Conservation (phyloP, 2,113 vertebrate genomes). For the Corapipo altera region DNA sequence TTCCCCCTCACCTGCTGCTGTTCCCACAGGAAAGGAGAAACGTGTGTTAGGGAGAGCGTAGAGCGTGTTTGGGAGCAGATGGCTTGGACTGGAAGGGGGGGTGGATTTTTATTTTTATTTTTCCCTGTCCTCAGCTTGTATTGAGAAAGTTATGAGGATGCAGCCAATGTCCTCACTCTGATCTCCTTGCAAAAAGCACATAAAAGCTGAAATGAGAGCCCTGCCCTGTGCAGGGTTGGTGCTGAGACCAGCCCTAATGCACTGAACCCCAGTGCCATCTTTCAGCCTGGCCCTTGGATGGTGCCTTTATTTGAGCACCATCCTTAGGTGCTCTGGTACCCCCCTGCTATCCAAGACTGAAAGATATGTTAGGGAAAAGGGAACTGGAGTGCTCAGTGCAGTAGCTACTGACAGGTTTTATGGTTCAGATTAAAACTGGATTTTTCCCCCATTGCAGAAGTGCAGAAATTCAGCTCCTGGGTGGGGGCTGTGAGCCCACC, state of each 20-base stretch:
- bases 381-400: not conserved
- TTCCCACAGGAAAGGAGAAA: not conserved
- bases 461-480: not conserved
- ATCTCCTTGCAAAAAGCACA: not conserved
- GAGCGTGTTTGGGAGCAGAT: not conserved
- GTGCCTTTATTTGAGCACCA: not conserved
- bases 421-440: not conserved
- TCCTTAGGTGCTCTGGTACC: not conserved
- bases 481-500: not conserved
- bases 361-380: not conserved
- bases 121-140: not conserved
- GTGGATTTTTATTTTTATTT: slow-evolving; percentile 2
- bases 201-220: not conserved
- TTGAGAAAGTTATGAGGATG: not conserved
- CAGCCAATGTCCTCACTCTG: not conserved
- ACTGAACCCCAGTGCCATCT: not conserved
- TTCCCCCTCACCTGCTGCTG: slow-evolving; percentile 28
- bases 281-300: not conserved
- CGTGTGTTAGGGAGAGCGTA: not conserved
- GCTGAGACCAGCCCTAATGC: not conserved
- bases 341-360: not conserved
- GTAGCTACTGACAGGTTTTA: not conserved
- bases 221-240: not conserved
- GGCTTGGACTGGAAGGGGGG: not conserved
- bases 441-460: not conserved